A percentile compares a stretch with the other conserved stretches of the same genome.
Evolutionary conservation across 1,140 invertebrate species (phyloP).

Genomic region (Brachionus rotundiformis): DNA sequence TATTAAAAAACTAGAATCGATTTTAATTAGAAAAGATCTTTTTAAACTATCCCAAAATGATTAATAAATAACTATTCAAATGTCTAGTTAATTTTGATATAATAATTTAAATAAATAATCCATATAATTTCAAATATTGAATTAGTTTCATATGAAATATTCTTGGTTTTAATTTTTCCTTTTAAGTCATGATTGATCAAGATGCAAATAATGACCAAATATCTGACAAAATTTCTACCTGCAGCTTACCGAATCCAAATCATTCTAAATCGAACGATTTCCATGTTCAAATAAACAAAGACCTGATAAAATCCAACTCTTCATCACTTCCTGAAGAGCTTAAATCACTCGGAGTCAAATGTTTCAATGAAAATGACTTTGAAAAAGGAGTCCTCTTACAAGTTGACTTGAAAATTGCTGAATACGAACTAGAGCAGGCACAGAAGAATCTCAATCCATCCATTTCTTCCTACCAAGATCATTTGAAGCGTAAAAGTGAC

Average conservation of each 20-base stretch:
- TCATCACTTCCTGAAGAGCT: constrained; percentile 33
- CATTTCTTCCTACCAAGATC: neutral
- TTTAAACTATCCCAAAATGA: too few species aligned
- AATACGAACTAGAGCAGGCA: constrained; percentile 32
- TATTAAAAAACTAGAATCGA: too few species aligned
- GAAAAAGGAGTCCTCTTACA: constrained; percentile 37
- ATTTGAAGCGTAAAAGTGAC: neutral
- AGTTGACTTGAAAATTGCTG: constrained; percentile 42
- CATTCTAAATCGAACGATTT: neutral
- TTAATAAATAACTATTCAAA: too few species aligned
- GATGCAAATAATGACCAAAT: neutral
- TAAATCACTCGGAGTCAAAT: neutral
- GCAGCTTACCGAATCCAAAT: neutral
- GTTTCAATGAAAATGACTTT: constrained; percentile 45
- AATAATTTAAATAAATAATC: neutral
- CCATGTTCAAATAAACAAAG: constrained; percentile 16
- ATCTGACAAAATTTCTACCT: neutral
- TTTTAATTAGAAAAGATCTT: too few species aligned
- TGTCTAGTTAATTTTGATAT: too few species aligned
- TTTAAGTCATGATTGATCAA: neutral
- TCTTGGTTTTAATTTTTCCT: neutral
- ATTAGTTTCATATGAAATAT: too few species aligned
- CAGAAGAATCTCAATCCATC: neutral
- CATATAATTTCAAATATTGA: too few species aligned
- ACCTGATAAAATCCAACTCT: constrained; percentile 31